These are phyloP conservation scores for Antheraea mylitta DNA, from an alignment of 1,140 invertebrate genomes.

Conservation along the genomic window DNA sequence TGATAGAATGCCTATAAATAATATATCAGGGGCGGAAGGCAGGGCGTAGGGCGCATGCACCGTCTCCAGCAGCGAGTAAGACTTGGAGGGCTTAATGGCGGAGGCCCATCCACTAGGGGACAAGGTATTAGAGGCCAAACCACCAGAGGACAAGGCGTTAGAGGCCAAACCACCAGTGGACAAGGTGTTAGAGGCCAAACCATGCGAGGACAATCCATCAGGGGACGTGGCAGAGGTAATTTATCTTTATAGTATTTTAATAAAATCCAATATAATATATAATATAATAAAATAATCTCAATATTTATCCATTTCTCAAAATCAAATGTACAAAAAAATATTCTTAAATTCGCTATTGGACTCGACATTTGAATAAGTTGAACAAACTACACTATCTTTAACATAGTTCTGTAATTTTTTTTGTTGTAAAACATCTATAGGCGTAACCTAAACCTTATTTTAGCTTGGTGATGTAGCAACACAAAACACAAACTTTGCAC, in stretches of 20 bases:
- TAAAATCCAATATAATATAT: too few relatives aligned
- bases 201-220: background rate
- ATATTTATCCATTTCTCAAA: too few relatives aligned
- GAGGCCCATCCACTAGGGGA: background rate
- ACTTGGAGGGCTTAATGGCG: background rate
- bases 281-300: too few relatives aligned
- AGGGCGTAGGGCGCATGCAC: background rate
- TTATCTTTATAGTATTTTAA: background rate
- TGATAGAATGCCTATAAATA: background rate
- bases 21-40: constrained; percentile 8
- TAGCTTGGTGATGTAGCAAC: too few relatives aligned
- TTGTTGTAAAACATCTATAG: too few relatives aligned
- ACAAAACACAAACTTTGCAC: too few relatives aligned
- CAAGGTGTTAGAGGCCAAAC: background rate
- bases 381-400: too few relatives aligned
- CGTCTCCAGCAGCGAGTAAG: background rate
- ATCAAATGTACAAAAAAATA: too few relatives aligned
- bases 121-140: background rate
- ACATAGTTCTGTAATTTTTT: too few relatives aligned
- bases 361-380: too few relatives aligned
- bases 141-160: background rate
- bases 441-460: too few relatives aligned
- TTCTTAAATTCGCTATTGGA: too few relatives aligned
- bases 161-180: constrained; percentile 1
- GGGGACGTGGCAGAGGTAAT: constrained; percentile 9